These are phyloP conservation scores for Tetramorium alpestre DNA, from an alignment of 1,140 invertebrate species.

Conservation along the genomic window DNA sequence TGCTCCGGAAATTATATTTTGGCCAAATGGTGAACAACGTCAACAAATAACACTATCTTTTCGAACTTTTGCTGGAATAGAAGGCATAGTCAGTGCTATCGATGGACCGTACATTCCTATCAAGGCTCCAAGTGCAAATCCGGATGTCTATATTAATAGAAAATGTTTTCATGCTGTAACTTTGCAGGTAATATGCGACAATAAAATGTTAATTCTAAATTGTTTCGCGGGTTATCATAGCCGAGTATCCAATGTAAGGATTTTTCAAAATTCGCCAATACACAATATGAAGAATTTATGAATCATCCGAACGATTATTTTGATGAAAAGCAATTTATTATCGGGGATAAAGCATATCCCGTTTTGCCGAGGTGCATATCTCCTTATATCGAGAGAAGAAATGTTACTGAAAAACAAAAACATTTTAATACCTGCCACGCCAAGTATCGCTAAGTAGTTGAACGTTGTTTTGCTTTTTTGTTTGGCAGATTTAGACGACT, in stretches of 20 bases:
- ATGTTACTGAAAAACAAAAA: neutral
- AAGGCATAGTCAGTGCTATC: neutral
- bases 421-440: neutral
- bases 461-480: constrained; percentile 12
- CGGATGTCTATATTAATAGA: neutral
- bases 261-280: too few species aligned
- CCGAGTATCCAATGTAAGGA: too few species aligned
- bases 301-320: too few species aligned
- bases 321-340: too few species aligned
- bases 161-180: neutral
- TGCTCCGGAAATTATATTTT: neutral
- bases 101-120: neutral
- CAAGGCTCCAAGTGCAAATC: neutral
- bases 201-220: too few species aligned
- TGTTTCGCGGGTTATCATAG: too few species aligned
- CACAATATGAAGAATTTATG: too few species aligned
- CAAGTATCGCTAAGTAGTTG: constrained; percentile 38
- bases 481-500: constrained; percentile 50
- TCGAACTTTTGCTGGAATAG: constrained; percentile 13
- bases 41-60: neutral
- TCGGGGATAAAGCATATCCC: too few species aligned
- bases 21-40: constrained; percentile 5
- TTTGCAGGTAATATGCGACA: neutral
- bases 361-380: neutral
- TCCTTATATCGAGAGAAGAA: neutral